These are phyloP conservation scores for Platyrinchus mystaceus DNA, from an alignment of 2,797 vertebrate species.

Conservation along the genomic window DNA sequence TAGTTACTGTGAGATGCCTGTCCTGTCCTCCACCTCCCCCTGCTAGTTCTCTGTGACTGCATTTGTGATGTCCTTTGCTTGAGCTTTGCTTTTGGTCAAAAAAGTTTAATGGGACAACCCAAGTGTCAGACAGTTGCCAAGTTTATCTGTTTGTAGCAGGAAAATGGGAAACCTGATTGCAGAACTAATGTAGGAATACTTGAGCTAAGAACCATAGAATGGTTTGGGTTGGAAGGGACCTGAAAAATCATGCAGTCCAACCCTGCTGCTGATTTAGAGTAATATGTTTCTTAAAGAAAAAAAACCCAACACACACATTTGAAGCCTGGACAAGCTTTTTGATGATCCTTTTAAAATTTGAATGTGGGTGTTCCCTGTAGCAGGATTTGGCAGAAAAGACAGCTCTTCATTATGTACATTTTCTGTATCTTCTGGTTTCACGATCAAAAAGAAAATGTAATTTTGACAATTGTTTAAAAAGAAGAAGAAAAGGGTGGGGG, in stretches of 20 bases:
- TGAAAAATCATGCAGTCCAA: not conserved
- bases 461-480: not conserved
- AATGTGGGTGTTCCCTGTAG: not conserved
- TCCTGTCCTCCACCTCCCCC: not conserved
- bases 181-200: not conserved
- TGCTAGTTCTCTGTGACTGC: not conserved
- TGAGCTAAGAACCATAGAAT: not conserved
- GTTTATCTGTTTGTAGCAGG: not conserved
- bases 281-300: not conserved
- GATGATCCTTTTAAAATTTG: not conserved
- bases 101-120: not conserved
- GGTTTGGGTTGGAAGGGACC: not conserved
- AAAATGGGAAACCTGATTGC: not conserved
- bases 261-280: not conserved
- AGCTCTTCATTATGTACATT: not conserved
- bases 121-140: not conserved
- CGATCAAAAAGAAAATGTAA: not conserved
- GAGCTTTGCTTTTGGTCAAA: not conserved
- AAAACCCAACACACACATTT: not conserved
- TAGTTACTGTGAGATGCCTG: not conserved
- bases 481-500: not conserved
- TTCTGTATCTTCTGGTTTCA: not conserved
- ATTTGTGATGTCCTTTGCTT: not conserved
- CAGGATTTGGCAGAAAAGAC: not conserved
- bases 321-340: not conserved